phyloP scores from a whole-genome alignment of 2,888 invertebrate genomes.

The Leptarthrus brevirostris region DNA sequence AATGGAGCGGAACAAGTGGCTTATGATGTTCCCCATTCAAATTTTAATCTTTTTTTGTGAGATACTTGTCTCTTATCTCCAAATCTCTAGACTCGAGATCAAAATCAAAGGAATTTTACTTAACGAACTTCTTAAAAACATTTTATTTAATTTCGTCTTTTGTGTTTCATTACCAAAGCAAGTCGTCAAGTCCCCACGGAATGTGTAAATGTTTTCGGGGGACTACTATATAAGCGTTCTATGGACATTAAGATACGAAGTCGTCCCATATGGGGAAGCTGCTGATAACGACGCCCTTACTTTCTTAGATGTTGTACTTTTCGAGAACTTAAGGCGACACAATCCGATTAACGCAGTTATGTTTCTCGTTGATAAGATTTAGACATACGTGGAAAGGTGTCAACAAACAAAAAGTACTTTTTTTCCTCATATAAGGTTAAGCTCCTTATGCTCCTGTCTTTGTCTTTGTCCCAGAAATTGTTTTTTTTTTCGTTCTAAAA shows the following conservation, averaged over 20 bases:
- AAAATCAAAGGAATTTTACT: slow-evolving; percentile 9
- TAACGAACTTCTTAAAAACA: background rate
- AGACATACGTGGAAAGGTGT: slow-evolving; percentile 25
- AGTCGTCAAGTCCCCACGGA: background rate
- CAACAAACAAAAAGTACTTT: background rate
- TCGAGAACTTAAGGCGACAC: slow-evolving; percentile 5
- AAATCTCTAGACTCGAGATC: no score
- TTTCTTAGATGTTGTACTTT: slow-evolving; percentile 19
- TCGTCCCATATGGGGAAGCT: slow-evolving; percentile 19
- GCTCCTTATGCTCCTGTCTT: background rate
- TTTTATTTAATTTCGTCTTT: background rate
- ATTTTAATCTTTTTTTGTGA: background rate
- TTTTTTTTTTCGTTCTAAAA: no score
- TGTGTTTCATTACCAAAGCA: background rate
- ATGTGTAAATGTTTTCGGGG: slow-evolving; percentile 6
- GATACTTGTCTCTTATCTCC: background rate
- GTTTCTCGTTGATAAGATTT: slow-evolving; percentile 29
- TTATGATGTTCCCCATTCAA: background rate
- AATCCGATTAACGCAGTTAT: slow-evolving; percentile 39
- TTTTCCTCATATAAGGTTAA: background rate
- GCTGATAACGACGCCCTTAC: background rate
- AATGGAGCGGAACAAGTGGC: slow-evolving; percentile 11
- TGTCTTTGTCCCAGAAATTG: background rate
- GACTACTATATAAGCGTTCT: background rate
- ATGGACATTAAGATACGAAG: slow-evolving; percentile 23